Evolutionary conservation across 2,113 vertebrate species (phyloP), one percentile per base, ranked within the genome.

Genomic region (Polypterus senegalus): DNA sequence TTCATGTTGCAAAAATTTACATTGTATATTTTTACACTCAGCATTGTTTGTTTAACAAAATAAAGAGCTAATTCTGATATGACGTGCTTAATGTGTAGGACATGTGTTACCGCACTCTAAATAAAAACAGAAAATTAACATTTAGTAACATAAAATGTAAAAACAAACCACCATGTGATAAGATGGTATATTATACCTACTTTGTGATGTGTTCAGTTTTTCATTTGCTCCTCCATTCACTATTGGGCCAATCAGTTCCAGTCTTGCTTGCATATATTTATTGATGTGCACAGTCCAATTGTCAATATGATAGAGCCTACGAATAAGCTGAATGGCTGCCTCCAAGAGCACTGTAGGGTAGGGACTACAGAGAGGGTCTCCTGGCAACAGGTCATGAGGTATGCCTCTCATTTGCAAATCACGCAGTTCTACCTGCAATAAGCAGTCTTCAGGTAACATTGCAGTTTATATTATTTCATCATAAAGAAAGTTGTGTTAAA

Each of bases 341-440:
- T 88, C 86, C 60, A 86, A 69, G 48, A 88, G 78, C 47, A 86
- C 83, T 0, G 81, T 83, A 55, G 67, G 69, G 3, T 73, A 73
- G 43, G 86, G 86, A 70, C 84, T 83, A 69, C 86, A 89, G 61
- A 86, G 76, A 3, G 86, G 86, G 61, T 87, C 86, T 1, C 86
- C 86, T 2, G 86, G 81, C 7, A 88, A 73, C 2, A 88, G 79
- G 57, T 83, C 84, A 51, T 75, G 83, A 57, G 83, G 84, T 78
- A 86, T 82, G 10, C 86, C 86, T 60, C 86, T 76, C 79, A 89
- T 88, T 71, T 89, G 83, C 54, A 89, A 78, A 57, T 88, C 86
- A 67, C 74, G 77, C 58, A 88, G 72, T 3, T 80, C 71, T 70
- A 89, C 86, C 86, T 89, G 69, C 10, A 49, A 64, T 5, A 57